Evolutionary conservation across 2,113 vertebrate genomes (phyloP), one percentile per base, ranked within the genome.

Genomic region (Chlorodrepanis virens): DNA sequence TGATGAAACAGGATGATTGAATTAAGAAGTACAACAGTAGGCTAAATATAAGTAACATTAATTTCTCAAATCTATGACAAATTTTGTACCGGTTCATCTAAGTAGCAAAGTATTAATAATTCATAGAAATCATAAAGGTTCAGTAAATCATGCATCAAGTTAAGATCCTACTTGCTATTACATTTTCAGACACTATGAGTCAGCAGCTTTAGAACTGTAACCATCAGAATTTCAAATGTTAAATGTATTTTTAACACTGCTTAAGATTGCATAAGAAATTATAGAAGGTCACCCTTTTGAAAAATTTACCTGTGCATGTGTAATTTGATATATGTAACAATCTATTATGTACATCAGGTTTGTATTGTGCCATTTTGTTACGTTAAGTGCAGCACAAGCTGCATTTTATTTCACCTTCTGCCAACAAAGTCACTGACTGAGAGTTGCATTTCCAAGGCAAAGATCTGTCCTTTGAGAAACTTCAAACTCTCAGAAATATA

Each of bases 171-270:
- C 89, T 97, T 93, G 93, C 83, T 84, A 68, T 96, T 93, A 90
- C 56, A 86, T 97, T 98, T 98, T 98, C 95, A 98, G 92, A 97
- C 98, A 98, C 97, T 98, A 98, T 97, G 97, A 98, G 98, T 99
- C 98, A 99, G 98, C 98, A 98, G 97, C 94, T 99, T 99, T 98
- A 87, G 97, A 98, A 98, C 96, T 92, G 97, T 96, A 97, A 97
- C 94, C 96, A 98, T 98, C 98, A 98, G 98, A 99, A 98, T 99
- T 99, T 99, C 98, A 99, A 99, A 99, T 98, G 98, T 98, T 98
- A 98, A 98, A 98, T 98, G 97, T 98, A 98, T 98, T 98, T 98
- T 98, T 98, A 97, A 98, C 97, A 95, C 96, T 97, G 90, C 91
- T 98, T 97, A 97, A 97, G 79, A 97, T 95, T 98, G 98, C 97